A percentile compares a stretch with the other conserved stretches of the same genome.
phyloP scores from a whole-genome alignment of 2,888 invertebrate genomes.

The Stenodera caucasica region DNA sequence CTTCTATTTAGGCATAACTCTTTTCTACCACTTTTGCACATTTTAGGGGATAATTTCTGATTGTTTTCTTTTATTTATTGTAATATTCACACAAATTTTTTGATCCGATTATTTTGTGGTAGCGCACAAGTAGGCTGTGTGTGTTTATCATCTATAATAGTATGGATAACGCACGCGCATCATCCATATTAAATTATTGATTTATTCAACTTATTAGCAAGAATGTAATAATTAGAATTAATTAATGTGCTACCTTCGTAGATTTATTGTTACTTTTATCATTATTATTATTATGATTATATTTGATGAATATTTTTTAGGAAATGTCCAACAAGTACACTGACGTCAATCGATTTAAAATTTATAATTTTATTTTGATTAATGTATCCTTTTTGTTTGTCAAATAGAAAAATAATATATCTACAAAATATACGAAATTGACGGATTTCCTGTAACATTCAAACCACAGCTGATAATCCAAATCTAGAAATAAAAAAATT shows the following conservation, averaged over 20 bases:
- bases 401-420: too few species aligned
- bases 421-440: too few species aligned
- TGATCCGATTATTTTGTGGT: conserved; percentile 21
- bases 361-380: too few species aligned
- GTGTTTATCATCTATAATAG: conserved; percentile 2
- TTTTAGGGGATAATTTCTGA: conserved; percentile 8
- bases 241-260: background rate
- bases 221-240: conserved; percentile 7
- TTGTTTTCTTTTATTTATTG: conserved; percentile 11
- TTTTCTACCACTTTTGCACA: conserved; percentile 10
- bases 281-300: background rate
- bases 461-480: too few species aligned
- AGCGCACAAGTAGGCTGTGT: conserved; percentile 2
- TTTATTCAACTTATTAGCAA: conserved; percentile 14
- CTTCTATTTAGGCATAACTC: background rate
- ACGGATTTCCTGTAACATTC: too few species aligned
- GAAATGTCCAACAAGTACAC: background rate
- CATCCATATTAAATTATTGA: conserved; percentile 14
- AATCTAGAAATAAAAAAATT: too few species aligned
- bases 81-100: conserved; percentile 11
- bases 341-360: background rate
- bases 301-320: background rate
- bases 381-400: too few species aligned
- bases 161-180: conserved; percentile 18
- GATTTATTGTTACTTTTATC: background rate